These are phyloP conservation scores for Sphenodon punctatus DNA, from an alignment of 2,797 vertebrate species.

Conservation along the genomic window DNA sequence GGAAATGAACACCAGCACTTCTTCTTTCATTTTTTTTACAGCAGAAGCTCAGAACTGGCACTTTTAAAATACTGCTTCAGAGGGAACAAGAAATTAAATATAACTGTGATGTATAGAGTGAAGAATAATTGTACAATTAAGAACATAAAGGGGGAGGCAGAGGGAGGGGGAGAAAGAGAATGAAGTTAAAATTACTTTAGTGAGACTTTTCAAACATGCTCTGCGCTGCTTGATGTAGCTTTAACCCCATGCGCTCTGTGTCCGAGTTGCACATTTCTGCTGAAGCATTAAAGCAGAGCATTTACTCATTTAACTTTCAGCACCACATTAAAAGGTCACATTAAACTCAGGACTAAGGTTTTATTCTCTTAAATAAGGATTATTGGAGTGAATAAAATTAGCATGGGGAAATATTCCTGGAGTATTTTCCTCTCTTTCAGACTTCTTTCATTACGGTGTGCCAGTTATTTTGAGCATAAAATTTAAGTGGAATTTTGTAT, in stretches of 20 bases:
- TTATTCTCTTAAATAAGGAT: background rate
- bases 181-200: constrained; percentile 72
- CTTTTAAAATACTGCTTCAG: constrained; percentile 47
- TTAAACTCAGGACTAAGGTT: background rate
- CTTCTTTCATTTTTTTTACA: constrained; percentile 7
- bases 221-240: constrained; percentile 42
- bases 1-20: constrained; percentile 68
- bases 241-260: constrained; percentile 73
- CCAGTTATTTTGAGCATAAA: background rate
- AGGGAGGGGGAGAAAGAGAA: constrained; percentile 25
- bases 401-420: background rate
- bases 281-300: background rate
- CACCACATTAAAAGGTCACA: background rate
- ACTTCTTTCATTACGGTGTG: rapidly evolving
- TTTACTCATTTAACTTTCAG: background rate
- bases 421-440: background rate
- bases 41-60: constrained; percentile 55
- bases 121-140: constrained; percentile 25
- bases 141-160: constrained; percentile 56
- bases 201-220: constrained; percentile 70
- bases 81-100: constrained; percentile 56
- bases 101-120: constrained; percentile 50
- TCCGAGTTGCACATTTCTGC: constrained; percentile 8
- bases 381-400: background rate
- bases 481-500: background rate